These are phyloP conservation scores for Mantis religiosa DNA, from an alignment of 2,888 invertebrate genomes.

Conservation along the genomic window DNA sequence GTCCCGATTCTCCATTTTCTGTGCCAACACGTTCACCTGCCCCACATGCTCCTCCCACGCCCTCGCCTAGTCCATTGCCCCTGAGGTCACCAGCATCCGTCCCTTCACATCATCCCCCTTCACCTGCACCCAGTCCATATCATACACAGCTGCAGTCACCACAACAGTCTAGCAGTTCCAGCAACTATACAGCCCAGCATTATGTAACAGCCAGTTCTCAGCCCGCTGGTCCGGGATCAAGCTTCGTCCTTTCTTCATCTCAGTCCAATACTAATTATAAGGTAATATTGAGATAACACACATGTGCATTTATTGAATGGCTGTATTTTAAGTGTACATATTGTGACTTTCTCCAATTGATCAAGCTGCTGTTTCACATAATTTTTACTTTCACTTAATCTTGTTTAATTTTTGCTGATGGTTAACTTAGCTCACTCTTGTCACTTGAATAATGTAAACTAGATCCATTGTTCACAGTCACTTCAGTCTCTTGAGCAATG, in stretches of 20 bases:
- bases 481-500: too few species aligned
- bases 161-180: background rate
- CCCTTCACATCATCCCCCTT: conserved; percentile 26
- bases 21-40: conserved; percentile 27
- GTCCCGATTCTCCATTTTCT: conserved; percentile 29
- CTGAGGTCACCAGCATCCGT: conserved; percentile 28
- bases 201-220: background rate
- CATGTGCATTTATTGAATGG: too few species aligned
- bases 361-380: too few species aligned
- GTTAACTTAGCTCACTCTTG: too few species aligned
- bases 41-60: conserved; percentile 30
- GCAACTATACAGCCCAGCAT: background rate
- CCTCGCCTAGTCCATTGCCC: conserved; percentile 29
- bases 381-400: too few species aligned
- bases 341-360: too few species aligned
- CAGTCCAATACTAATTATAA: background rate
- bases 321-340: too few species aligned
- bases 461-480: too few species aligned
- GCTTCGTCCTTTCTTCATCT: background rate
- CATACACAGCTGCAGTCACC: conserved; percentile 27
- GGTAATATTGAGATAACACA: too few species aligned
- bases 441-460: too few species aligned
- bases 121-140: conserved; percentile 29
- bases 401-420: too few species aligned
- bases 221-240: background rate